Evolutionary conservation across 2,888 invertebrate species (phyloP).

Genomic region (Metacarcinus magister): DNA sequence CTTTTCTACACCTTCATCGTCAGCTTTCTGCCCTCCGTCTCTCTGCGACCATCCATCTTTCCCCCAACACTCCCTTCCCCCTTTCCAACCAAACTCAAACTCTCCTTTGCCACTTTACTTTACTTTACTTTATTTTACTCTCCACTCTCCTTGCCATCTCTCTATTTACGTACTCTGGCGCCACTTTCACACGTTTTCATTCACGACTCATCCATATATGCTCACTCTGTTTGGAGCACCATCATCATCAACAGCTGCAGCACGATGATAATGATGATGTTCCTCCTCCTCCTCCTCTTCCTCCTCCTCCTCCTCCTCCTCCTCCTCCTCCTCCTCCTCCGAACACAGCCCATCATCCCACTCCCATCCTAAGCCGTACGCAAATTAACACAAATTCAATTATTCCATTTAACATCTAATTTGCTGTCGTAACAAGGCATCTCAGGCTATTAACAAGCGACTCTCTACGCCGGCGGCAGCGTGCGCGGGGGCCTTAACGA

Average conservation of each 20-base stretch:
- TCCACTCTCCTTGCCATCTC: not conserved
- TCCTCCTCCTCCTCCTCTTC: not conserved
- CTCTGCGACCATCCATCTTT: not conserved
- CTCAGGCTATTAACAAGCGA: conserved; percentile 16
- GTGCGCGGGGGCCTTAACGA: not conserved
- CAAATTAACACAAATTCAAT: conserved; percentile 26
- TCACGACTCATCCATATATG: not conserved
- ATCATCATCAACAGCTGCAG: too few species aligned
- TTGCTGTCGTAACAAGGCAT: not conserved
- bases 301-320: not conserved
- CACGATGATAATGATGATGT: too few species aligned
- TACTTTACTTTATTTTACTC: not conserved
- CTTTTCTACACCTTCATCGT: not conserved
- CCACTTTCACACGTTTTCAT: not conserved
- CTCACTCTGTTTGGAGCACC: not conserved
- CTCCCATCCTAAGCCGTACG: not conserved
- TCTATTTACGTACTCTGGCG: not conserved
- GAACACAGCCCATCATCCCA: too few species aligned
- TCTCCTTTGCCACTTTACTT: not conserved
- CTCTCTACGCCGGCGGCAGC: not conserved
- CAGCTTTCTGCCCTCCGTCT: not conserved
- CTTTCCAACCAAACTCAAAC: not conserved
- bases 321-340: not conserved
- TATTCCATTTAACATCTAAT: conserved; percentile 20
- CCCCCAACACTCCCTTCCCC: not conserved